Evolutionary conservation across 2,888 invertebrate genomes (phyloP).

Genomic region (Amiota communis): DNA sequence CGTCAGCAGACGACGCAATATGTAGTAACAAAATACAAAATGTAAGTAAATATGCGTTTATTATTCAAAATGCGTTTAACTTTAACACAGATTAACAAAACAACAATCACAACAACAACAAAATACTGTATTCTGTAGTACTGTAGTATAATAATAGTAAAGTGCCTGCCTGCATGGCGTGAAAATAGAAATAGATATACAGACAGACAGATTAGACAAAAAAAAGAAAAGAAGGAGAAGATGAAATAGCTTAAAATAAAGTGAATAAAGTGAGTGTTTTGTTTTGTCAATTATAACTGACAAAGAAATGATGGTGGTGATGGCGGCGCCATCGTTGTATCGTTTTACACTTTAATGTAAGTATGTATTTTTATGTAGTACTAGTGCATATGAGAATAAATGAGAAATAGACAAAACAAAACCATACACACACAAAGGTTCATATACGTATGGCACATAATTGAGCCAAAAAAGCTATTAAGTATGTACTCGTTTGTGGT

Average conservation of each 20-base stretch:
- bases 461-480: not conserved
- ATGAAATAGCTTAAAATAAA: not conserved
- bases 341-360: too few species aligned
- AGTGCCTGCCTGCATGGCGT: not conserved
- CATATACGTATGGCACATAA: not conserved
- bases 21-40: slow-evolving; percentile 8
- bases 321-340: too few species aligned
- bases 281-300: not conserved
- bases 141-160: not conserved
- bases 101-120: not conserved
- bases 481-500: too few species aligned
- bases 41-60: slow-evolving; percentile 27
- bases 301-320: too few species aligned
- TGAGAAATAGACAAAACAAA: too few species aligned
- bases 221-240: not conserved
- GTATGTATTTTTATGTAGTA: too few species aligned
- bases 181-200: not conserved
- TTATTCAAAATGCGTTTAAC: slow-evolving; percentile 49
- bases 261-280: slow-evolving; percentile 1
- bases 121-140: too few species aligned
- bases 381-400: not conserved
- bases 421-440: too few species aligned
- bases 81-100: slow-evolving; percentile 15
- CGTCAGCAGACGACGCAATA: slow-evolving; percentile 24
- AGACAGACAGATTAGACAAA: not conserved